Base-by-base conservation (phyloP, 2,888 invertebrate species). In the Lottia gigantea region DNA sequence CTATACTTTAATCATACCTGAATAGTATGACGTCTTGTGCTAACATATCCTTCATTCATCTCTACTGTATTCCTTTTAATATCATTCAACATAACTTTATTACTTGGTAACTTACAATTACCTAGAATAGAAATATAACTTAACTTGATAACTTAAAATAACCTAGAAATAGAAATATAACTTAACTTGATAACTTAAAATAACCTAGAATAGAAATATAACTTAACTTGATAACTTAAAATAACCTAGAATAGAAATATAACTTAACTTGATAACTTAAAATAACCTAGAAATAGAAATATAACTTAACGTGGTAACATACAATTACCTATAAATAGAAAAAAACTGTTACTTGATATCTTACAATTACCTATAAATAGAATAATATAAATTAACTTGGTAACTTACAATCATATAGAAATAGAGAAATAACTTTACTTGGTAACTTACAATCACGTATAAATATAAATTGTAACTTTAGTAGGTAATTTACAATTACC, bases 21-120 rank as follows among this genome's bases (percentile, higher is more conserved):
- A 65, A 86, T 68, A 0, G 83, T 84, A 71, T 86, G 86, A 40
- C 86, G 70, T 40, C 79, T 75, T 7, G 84, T 82, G 0, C 67
- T 69, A 23, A 84, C 77, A 70, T 84, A 86, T 6, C 78, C 77
- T 8, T 75, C 65, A 6, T 71, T 73, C 77, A 85, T 81, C 19
- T 71, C 70, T 12, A 64, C 68, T 12, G 73, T 66, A 66, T 80
- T 82, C 7, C 40, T n/a, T 2, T 73, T 71, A 3, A 86, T 81
- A 65, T 86, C 85, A 16, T 72, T 69, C 62, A 77, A 46, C 86
- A 86, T 85, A 16, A 66, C 74, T 8, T 72, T 61, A 25, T 68
- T 46, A 3, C 70, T 46, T 1, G 86, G 85, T 12, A 86, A 70
- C 0, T 46, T 65, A 11, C 66, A 67, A 4, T 73, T 64, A 3